A percentile compares a stretch with the other conserved stretches of the same genome.
These are phyloP conservation scores for Nipponacmea schrenckii DNA, from an alignment of 2,888 invertebrate species.

Conservation along the genomic window DNA sequence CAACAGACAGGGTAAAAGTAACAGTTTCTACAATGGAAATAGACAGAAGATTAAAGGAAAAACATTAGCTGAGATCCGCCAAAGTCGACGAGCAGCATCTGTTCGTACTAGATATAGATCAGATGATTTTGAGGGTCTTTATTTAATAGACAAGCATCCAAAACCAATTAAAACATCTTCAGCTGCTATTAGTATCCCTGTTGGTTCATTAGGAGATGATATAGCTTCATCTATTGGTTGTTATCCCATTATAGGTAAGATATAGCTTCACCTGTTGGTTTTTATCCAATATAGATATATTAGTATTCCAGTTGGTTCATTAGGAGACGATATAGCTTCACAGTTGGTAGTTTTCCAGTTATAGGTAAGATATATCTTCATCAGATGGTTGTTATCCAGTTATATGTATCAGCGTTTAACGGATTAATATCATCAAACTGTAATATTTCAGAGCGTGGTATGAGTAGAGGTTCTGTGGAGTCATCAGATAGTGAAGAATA, in stretches of 20 bases:
- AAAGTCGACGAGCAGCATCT: background rate
- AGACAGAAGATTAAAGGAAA: background rate
- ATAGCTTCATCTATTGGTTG: slow-evolving; percentile 44
- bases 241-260: slow-evolving; percentile 36
- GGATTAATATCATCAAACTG: slow-evolving; percentile 32
- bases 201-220: slow-evolving; percentile 37
- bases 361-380: slow-evolving; percentile 34
- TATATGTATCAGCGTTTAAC: slow-evolving; percentile 32
- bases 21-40: background rate
- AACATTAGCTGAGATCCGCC: background rate
- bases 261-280: slow-evolving; percentile 32
- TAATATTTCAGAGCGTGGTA: slow-evolving; percentile 23
- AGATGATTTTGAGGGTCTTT: slow-evolving; percentile 18
- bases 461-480: slow-evolving; percentile 36
- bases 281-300: slow-evolving; percentile 41
- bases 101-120: slow-evolving; percentile 1
- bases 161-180: slow-evolving; percentile 30
- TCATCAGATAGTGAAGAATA: slow-evolving; percentile 49
- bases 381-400: slow-evolving; percentile 36
- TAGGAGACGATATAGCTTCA: slow-evolving; percentile 42
- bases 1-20: background rate
- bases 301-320: slow-evolving; percentile 35
- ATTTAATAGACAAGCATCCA: background rate
- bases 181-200: slow-evolving; percentile 41
- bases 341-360: slow-evolving; percentile 38